Base-by-base conservation (phyloP, 2,113 vertebrate genomes). In the Lota lota region DNA sequence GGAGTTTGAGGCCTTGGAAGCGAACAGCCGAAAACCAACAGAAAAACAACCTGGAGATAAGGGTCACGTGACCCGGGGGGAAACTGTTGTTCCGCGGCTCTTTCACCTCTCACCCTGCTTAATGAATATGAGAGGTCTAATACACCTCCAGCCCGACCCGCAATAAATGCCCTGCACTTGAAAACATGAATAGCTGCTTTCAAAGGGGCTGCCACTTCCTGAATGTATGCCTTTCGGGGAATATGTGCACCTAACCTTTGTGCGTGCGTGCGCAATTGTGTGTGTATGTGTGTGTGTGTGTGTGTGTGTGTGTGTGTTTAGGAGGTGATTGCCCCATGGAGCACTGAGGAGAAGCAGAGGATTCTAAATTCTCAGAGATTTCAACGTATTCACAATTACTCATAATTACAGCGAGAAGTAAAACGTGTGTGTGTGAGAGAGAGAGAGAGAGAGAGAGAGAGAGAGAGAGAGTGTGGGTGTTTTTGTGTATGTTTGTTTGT, bases 121-220 rank as follows among this genome's bases (percentile, higher is more conserved):
- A 90, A 90, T 87, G 83, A 91, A 92, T 89, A 90, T 82, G 88
- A 90, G 88, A 85, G 82, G 78, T 80, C 88, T 91, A 90, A 91
- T 87, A 86, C 79, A 89, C 83, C 85, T 69, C 21, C 22, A 71
- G 88, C 76, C 80, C 88, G 88, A 91, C 91, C 88, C 80, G 68
- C 77, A 83, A 78, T 88, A 93, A 92, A 86, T 91, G 87, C 69
- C 87, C 82, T 80, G 80, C 77, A 33, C 86, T 87, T 84, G 79
- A 76, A 88, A 88, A 87, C 85, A 80, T 77, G 85, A 90, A 88
- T 89, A 86, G 85, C 80, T 64, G 76, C 77, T 90, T 87, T 86
- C 87, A 85, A 91, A 93, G 88, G 75, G 28, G 61, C 66, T 22
- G 77, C 80, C 74, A 77, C 88, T 91, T 89, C 86, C 85, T 79